Evolutionary conservation across 1,140 invertebrate genomes (phyloP), one percentile per base, ranked within the genome.

Genomic region (Ceratina australensis): DNA sequence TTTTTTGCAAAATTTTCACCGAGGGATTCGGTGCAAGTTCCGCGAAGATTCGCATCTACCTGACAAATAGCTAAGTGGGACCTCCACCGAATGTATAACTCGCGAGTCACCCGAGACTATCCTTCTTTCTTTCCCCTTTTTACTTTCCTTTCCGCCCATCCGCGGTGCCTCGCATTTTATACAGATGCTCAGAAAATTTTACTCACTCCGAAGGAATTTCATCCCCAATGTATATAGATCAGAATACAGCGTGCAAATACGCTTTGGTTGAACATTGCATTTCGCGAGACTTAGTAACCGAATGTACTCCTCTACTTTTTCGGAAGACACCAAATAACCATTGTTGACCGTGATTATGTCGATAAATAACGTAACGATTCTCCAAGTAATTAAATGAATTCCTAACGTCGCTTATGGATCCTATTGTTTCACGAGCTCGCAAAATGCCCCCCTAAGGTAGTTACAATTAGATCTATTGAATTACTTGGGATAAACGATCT

Each of bases 1-100:
- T 72, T 79, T 79, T 83, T 84, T 78, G 22, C 42, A 56, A 79
- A 74, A 75, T 78, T 78, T 84, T 71, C 72, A 63, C 66, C 20
- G 33, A 24, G 72, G 66, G 54, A 81, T 68, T 79, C 63, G 52
- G 64, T 33, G 54, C 47, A 75, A 87, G 56, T 86, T 86, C 79
- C 75, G 47, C 67, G 65, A 81, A 85, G 81, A 87, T 88, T 87
- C 79, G 74, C 83, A 77, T 83, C 82, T 68, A 74, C 56, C 71
- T 82, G 86, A 87, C 84, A 87, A 86, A 87, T 86, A 83, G 83
- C 77, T 80, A 78, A 83, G 77, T 80, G 79, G 72, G 59, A 72
- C 49, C 78, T 42, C 74, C 63, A 57, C 20, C 49, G 82, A 76
- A 80, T 82, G 76, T 84, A 84, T 81, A 85, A 85, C 72, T 83